Conservation (phyloP, 2,888 invertebrate species). For the Mythimna loreyi region DNA sequence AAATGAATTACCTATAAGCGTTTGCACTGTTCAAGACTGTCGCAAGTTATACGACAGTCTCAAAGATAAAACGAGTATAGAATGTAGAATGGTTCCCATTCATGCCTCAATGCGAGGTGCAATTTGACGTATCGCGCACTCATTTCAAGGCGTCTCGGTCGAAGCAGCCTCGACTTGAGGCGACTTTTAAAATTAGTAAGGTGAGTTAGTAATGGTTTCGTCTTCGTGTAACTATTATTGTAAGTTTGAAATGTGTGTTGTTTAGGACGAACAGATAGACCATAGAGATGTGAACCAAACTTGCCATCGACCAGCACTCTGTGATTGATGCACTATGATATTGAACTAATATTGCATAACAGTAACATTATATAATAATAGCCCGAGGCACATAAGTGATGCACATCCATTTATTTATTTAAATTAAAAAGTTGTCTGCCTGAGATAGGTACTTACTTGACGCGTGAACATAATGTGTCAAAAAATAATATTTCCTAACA, state of each 20-base stretch:
- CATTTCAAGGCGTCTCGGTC: conserved; percentile 32
- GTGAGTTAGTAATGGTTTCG: conserved; percentile 88
- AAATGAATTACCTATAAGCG: conserved; percentile 59
- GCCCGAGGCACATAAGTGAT: conserved; percentile 76
- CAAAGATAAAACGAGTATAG: conserved; percentile 34
- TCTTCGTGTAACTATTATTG: conserved; percentile 75
- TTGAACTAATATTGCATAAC: conserved; percentile 66
- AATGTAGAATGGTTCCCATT: conserved; percentile 39
- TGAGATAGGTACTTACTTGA: conserved; percentile 49
- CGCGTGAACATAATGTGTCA: conserved; percentile 5
- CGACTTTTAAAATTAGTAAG: conserved; percentile 74
- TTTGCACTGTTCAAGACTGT: conserved; percentile 27
- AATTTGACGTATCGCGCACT: conserved; percentile 20
- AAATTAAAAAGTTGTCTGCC: conserved; percentile 27
- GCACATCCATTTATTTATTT: conserved; percentile 70
- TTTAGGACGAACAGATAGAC: conserved; percentile 90
- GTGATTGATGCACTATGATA: conserved; percentile 80
- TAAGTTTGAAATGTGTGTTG: conserved; percentile 87
- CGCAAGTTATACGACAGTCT: conserved; percentile 29
- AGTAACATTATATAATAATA: conserved; percentile 62
- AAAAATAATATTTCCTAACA: neutral
- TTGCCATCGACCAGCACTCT: conserved; percentile 79
- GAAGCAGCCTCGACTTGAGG: conserved; percentile 52
- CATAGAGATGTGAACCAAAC: conserved; percentile 82
- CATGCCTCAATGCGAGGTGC: conserved; percentile 43